A percentile compares a stretch with the other conserved stretches of the same genome.
These are phyloP conservation scores for Tapera naevia DNA, from an alignment of 2,797 vertebrate genomes.

Conservation along the genomic window DNA sequence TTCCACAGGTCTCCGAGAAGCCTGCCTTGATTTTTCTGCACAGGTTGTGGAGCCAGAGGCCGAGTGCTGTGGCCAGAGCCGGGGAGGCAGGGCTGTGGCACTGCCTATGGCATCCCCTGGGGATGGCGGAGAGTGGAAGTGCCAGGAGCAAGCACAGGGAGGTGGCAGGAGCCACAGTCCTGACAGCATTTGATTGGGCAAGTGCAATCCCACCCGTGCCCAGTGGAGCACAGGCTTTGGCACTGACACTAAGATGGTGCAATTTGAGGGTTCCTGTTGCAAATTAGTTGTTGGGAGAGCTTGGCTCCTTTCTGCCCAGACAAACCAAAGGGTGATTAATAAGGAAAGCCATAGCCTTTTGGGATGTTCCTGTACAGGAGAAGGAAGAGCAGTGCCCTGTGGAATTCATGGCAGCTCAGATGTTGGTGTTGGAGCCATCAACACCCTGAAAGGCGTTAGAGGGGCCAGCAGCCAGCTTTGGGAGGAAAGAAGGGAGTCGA, in stretches of 20 bases:
- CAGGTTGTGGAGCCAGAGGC: background rate
- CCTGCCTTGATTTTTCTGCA: too few species aligned
- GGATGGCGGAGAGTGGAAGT: fast-evolving
- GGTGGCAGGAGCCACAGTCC: fast-evolving
- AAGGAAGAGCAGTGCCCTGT: background rate
- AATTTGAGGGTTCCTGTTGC: background rate
- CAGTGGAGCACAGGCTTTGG: background rate
- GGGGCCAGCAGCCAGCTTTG: background rate
- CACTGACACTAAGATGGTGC: background rate
- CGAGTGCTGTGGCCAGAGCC: too few species aligned
- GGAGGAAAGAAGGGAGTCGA: background rate
- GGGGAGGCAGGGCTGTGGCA: fast-evolving
- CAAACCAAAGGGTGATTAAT: background rate
- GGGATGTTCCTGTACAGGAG: background rate
- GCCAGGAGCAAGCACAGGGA: background rate
- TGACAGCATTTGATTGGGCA: background rate
- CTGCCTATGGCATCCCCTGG: background rate
- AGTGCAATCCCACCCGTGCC: background rate
- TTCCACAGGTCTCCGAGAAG: background rate
- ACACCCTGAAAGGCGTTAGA: background rate
- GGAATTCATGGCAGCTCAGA: background rate
- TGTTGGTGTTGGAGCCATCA: background rate
- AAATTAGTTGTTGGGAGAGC: background rate
- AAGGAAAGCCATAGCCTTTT: background rate
- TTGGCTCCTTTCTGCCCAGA: background rate